phyloP scores from a whole-genome alignment of 2,113 vertebrate species.

The Mastomys coucha region DNA sequence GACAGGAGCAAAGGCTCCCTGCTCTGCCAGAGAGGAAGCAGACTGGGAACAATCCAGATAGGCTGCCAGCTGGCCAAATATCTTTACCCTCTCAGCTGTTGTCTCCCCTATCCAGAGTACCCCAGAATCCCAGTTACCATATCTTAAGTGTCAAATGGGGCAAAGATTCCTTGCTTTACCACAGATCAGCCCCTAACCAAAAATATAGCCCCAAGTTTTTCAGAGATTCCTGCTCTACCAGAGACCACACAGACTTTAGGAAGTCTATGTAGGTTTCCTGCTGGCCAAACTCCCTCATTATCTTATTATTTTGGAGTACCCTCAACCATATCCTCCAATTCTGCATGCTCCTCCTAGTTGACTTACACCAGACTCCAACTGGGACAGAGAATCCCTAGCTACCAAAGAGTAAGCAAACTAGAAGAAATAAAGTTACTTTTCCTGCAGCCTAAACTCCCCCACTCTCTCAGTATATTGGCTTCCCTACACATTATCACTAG shows the following conservation, averaged over 20 bases:
- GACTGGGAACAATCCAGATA: not conserved
- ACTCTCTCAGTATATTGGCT: not conserved
- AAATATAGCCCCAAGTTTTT: not conserved
- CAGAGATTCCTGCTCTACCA: not conserved
- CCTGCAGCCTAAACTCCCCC: not conserved
- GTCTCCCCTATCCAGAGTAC: not conserved
- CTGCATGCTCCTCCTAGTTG: not conserved
- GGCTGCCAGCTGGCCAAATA: not conserved
- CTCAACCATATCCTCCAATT: not conserved
- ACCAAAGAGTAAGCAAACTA: not conserved
- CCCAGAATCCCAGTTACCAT: not conserved
- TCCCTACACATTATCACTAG: not conserved
- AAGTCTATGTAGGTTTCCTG: no score
- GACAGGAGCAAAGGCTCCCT: not conserved
- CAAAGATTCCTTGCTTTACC: no score
- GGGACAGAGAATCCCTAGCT: not conserved
- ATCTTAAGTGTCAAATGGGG: not conserved
- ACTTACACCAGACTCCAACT: not conserved
- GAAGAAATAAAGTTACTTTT: not conserved
- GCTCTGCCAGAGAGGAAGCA: not conserved
- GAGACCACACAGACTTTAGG: not conserved
- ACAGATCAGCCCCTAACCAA: no score
- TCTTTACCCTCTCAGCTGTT: not conserved
- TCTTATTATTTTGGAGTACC: not conserved
- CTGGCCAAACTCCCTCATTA: not conserved